Base-by-base conservation (phyloP, 1,140 invertebrate species). In the Sminthurides bifidus region DNA sequence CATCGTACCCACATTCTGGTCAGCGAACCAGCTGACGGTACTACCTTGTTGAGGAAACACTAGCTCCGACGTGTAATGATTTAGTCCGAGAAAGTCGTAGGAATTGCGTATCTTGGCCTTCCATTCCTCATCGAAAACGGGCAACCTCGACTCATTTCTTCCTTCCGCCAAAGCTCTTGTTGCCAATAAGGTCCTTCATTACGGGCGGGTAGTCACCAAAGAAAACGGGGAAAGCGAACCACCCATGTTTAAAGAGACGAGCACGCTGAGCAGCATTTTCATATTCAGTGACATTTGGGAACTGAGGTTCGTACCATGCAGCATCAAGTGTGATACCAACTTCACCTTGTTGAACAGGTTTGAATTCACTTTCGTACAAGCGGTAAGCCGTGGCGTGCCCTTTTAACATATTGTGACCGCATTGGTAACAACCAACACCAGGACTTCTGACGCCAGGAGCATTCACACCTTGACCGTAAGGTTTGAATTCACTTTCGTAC, bases 101-200 rank as follows among this genome's bases (percentile, higher is more conserved):
- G 19, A 33, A 46, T 79, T 79, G 52, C 68, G 71, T 2, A 82
- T 68, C 31, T 68, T 61, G 2, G 68, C 27, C 0, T 73, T 66
- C 62, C 76, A 72, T 23, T 63, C 55, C 30, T 27, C 43, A n/a
- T 52, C 56, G 43, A 66, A 65, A 26, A 57, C 56, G 26, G 63
- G 65, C 12, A 66, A 31, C 1, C 59, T 23, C 1, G 64, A 65
- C 45, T 45, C 17, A n/a, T 52, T 29, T 1, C 54, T 15, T 2
- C 63, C 63, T 50, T 59, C 45, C 1, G 41, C 56, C 49, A 52
- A 35, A 31, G n/a, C 54, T 58, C 17, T 45, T 50, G 19, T 6
- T 29, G 26, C 45, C 53, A 21, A 65, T 59, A 10, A 21, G 43
- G 2, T 52, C 45, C 49, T 45, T 53, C 66, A 68, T 63, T 10